Base-by-base conservation (phyloP, 1,140 invertebrate species). In the Diplogasteroides magnus region DNA sequence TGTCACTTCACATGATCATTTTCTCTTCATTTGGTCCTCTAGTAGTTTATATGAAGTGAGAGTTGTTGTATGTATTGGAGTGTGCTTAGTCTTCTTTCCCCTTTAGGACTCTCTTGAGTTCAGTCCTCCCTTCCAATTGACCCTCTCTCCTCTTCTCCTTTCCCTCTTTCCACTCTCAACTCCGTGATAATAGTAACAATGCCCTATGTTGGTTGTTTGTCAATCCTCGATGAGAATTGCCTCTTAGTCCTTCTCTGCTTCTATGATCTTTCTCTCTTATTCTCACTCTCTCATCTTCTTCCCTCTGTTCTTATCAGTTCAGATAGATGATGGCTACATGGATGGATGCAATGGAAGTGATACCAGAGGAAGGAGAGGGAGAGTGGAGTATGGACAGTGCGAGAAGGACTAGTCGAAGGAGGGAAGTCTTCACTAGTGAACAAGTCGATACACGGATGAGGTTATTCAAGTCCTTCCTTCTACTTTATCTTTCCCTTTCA, bases 371-470 rank as follows among this genome's bases (percentile, higher is more conserved):
- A 61, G 71, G 72, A 2, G 60, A 69, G 37, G 19, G 19, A 6
- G 67, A 69, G 27, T 64, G 60, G 37, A 64, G 64, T 26, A 60
- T 29, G 64, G 70, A 37, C 31, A 31, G n/a, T 31, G 57, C 64
- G 25, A 31, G 31, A n/a, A 60, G 63, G 63, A 74, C 67, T 27
- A 65, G 59, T 67, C 25, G 69, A 26, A 75, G 74, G 55, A 70
- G 62, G 64, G 74, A 75, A 67, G 61, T 75, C 2, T 74, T 70
- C 68, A 75, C 74, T 23, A 74, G 72, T 1, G 71, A 75, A 37
- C 74, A 75, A 66, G 62, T 75, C 32, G 68, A 75, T 57, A 75
- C 74, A 3, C 67, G 74, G 2, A 72, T 75, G 11, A 75, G 71
- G 74, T 75, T 14, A 27, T 55, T 26, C 15, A 31, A 25, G 13